These are phyloP conservation scores for Syrmaticus mikado DNA, from an alignment of 2,113 vertebrate genomes.

Conservation along the genomic window DNA sequence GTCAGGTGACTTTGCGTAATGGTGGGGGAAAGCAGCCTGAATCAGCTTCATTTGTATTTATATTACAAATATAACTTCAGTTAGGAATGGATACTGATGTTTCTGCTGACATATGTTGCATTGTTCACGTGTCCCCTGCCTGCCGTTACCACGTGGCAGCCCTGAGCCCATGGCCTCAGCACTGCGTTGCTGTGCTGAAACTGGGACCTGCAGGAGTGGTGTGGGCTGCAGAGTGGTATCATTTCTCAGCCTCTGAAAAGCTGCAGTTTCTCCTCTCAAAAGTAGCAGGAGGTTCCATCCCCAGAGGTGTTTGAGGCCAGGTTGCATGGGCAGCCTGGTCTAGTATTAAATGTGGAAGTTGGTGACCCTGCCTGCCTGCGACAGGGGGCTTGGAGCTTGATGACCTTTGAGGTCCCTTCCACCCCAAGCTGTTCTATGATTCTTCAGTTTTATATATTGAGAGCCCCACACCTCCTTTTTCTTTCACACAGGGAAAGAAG, in stretches of 20 bases:
- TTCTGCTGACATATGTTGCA: background rate
- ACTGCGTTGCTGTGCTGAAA: accelerated
- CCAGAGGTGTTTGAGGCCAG: too few species aligned
- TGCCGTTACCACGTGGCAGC: background rate
- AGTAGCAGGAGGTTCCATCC: constrained; percentile 25
- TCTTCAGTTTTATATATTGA: background rate
- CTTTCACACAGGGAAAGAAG: background rate
- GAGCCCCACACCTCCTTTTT: background rate
- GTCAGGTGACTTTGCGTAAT: background rate
- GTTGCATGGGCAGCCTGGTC: too few species aligned
- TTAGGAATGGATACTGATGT: accelerated
- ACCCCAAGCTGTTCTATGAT: too few species aligned
- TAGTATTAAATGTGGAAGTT: too few species aligned
- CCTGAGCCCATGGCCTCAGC: accelerated
- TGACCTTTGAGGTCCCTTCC: too few species aligned
- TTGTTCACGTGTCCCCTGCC: background rate
- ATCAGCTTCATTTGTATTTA: too few species aligned
- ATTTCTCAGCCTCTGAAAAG: constrained; percentile 41
- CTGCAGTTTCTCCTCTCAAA: constrained; percentile 54
- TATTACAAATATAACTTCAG: too few species aligned
- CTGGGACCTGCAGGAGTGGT: background rate
- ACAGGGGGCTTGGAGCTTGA: too few species aligned
- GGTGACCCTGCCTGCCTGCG: too few species aligned
- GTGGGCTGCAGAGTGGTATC: background rate
- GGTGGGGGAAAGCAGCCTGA: background rate